Conservation (phyloP, 1,140 invertebrate species). For the Formica exsecta region DNA sequence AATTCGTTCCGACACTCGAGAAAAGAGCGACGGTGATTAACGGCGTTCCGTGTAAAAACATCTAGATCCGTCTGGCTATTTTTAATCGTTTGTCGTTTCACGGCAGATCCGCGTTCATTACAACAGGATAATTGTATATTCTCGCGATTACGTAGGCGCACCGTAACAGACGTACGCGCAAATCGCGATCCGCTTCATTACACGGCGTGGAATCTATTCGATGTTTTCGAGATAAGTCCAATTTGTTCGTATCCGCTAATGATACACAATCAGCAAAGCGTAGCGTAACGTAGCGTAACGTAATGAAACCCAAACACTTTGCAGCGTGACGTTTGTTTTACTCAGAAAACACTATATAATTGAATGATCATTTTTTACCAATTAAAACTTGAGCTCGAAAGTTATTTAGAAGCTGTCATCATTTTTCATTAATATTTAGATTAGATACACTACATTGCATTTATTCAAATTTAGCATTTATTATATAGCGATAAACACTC, state of each 20-base stretch:
- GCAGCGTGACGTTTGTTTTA: conserved; percentile 13
- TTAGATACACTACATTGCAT: background rate
- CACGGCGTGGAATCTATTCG: conserved; percentile 27
- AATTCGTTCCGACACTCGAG: background rate
- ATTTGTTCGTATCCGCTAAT: conserved; percentile 56
- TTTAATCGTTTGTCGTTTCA: conserved; percentile 40
- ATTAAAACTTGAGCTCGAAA: background rate
- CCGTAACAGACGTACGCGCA: background rate
- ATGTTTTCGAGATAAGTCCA: conserved; percentile 37
- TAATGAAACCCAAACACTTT: conserved; percentile 35
- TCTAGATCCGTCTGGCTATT: conserved; percentile 69
- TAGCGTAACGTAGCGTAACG: conserved; percentile 15
- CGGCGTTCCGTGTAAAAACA: conserved; percentile 66
- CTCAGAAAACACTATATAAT: background rate
- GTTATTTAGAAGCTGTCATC: background rate
- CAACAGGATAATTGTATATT: conserved; percentile 30
- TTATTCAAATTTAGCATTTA: background rate
- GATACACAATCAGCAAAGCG: conserved; percentile 34
- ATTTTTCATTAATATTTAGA: background rate
- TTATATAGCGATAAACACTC: background rate
- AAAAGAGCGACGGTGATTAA: conserved; percentile 17
- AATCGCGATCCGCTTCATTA: conserved; percentile 57
- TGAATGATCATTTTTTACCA: background rate
- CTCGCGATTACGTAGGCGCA: conserved; percentile 30
- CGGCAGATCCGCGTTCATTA: conserved; percentile 47